These are phyloP conservation scores for Smittia aterrima DNA, from an alignment of 2,888 invertebrate species.

Conservation along the genomic window DNA sequence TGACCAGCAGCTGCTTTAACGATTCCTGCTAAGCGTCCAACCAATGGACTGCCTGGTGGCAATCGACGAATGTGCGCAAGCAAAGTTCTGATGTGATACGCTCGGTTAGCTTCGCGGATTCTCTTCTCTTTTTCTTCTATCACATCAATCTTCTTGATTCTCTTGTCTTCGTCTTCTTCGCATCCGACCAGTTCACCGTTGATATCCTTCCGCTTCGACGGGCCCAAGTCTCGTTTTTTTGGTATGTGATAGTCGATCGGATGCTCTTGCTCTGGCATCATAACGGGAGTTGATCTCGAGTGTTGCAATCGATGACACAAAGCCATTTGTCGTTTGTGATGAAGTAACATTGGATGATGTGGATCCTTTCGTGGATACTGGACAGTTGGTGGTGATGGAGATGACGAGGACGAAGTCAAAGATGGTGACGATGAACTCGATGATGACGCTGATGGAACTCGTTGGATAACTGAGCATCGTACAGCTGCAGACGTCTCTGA, in stretches of 20 bases:
- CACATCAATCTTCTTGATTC: conserved; percentile 47
- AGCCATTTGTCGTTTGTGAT: not conserved
- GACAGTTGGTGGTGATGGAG: not conserved
- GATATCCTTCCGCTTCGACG: conserved; percentile 2
- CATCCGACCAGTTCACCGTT: conserved; percentile 45
- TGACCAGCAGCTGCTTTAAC: conserved; percentile 77
- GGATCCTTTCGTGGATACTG: not conserved
- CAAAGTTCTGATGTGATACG: conserved; percentile 59
- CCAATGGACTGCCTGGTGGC: conserved; percentile 52
- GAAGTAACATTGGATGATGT: not conserved
- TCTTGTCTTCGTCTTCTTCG: conserved; percentile 62
- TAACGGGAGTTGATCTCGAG: not conserved
- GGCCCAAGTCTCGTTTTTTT: conserved; percentile 62
- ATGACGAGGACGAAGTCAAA: not conserved
- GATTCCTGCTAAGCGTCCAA: conserved; percentile 63
- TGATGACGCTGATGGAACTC: conserved; percentile 61
- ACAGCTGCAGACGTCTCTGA: conserved; percentile 57
- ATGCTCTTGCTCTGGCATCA: conserved; percentile 71
- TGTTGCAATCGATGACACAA: conserved; percentile 1
- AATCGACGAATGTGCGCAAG: conserved; percentile 58
- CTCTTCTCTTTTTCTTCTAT: conserved; percentile 59
- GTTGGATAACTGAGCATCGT: conserved; percentile 77
- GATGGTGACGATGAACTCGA: conserved; percentile 45
- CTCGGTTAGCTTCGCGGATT: conserved; percentile 66
- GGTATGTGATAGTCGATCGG: conserved; percentile 88